phyloP scores from a whole-genome alignment of 2,113 vertebrate genomes.

The Sminthopsis crassicaudata region DNA sequence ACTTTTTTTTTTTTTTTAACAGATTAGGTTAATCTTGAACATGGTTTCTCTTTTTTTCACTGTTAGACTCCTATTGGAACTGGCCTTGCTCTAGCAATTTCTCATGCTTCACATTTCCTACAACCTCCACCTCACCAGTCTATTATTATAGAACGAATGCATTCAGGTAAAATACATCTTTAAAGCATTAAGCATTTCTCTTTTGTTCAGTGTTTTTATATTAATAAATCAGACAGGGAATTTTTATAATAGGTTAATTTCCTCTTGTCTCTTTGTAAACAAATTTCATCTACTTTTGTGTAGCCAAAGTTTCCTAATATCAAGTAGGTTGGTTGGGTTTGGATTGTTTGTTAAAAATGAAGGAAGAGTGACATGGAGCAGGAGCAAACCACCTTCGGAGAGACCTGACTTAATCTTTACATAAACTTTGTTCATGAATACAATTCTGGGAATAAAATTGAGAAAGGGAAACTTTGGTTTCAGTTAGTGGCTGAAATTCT shows the following conservation, averaged over 20 bases:
- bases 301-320: conserved; percentile 24
- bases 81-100: conserved; percentile 96
- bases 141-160: conserved; percentile 99
- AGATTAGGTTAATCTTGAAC: conserved; percentile 36
- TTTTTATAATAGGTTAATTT: neutral
- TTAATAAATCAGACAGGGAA: conserved; percentile 9
- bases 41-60: conserved; percentile 59
- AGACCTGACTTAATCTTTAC: neutral
- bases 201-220: conserved; percentile 19
- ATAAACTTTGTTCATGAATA: neutral
- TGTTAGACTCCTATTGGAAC: conserved; percentile 94
- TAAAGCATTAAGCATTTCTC: conserved; percentile 43
- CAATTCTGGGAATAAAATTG: neutral
- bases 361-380: neutral
- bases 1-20: conserved; percentile 26
- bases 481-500: neutral
- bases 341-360: neutral
- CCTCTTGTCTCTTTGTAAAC: conserved; percentile 53
- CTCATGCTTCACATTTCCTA: conserved; percentile 98
- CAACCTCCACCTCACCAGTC: conserved; percentile 99
- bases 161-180: conserved; percentile 91
- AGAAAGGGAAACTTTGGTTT: neutral
- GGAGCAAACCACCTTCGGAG: neutral
- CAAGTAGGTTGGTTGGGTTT: neutral
- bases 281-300: neutral